Evolutionary conservation across 2,888 invertebrate genomes (phyloP), one percentile per base, ranked within the genome.

Genomic region (Campoplex capitator): DNA sequence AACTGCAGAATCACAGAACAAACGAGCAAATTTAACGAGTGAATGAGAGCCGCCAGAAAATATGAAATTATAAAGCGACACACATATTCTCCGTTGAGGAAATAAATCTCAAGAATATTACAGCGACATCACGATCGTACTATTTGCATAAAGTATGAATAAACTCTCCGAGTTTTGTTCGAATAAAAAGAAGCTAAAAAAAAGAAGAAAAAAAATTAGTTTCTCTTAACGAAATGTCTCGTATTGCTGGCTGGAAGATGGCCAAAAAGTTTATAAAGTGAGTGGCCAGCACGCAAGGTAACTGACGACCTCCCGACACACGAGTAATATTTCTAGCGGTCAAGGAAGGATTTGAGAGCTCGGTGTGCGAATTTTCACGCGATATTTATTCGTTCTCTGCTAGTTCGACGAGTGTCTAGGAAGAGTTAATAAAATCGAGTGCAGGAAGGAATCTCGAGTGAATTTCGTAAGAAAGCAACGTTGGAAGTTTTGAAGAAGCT

Each of bases 251-350:
- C 83, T 86, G 86, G 86, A 62, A 35, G 28, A 1, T 28, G 11
- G 83, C 83, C 83, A 83, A 84, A 70, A 70, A 70, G 56, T 67
- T 7, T 38, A 56, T 32, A 6, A 38, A 38, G 16, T 38, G 38
- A 62, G 56, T 79, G 16, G 28, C 18, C 45, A 6, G 18, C 23
- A 38, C 38, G 56, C 42, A 13, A 68, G 51, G 8, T 32, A 70
- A 51, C 16, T 48, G 62, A 77, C 65, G 77, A 67, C 18, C 78
- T 70, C 68, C 23, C 65, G 67, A 51, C 48, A 42, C 42, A 48
- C 75, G 62, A 83, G 62, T 74, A 78, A 85, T 78, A 38, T 78
- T 77, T 82, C 70, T 78, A 78, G 62, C 68, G 78, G 51, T 68
- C 82, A 67, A 70, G 65, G 42, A 68, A 68, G 68, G 62, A 82